Base-by-base conservation (phyloP, 1,140 invertebrate species). In the Macrobrachium rosenbergii region DNA sequence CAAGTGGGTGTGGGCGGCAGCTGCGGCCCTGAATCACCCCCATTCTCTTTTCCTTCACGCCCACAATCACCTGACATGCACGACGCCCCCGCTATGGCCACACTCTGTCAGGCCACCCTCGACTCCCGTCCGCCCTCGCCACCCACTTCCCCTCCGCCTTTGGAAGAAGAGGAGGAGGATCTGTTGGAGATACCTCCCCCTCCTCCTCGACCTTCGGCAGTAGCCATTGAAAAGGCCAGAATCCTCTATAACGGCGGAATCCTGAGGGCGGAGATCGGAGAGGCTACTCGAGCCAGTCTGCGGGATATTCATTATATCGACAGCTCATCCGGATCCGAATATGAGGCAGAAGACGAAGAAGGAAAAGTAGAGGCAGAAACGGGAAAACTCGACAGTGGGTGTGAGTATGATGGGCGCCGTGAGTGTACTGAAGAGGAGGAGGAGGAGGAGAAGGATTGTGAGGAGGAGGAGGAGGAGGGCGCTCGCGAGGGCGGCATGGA, bases 401-500 rank as follows among this genome's bases (percentile, higher is more conserved):
- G 73, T 83, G 82, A 60, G 45, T 45, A 75, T 52, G 52, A 52
- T 52, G 52, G 52, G 52, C 52, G 52, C 52, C 52, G 52, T 2
- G 52, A 52, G 52, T 52, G 12, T 8, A 52, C 52, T 52, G 52
- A 52, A 52, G 52, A 52, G 52, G 83, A 84, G 83, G 83, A 78
- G 28, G 83, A 83, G 58, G 67, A 73, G 82, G 64, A 72, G 37
- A 67, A 83, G 72, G n/a, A n/a, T n/a, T 83, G 69, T 83, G 82
- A 72, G 82, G 59, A 72, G n/a, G 73, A 67, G 69, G 62, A 59
- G 43, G 73, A 59, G 58, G 82, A 84, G 83, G 75, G 83, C 75
- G 83, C 83, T 73, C 67, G 83, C 62, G 83, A 84, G 83, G 83
- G 83, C 75, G 83, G 83, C 83, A 21, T 77, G 83, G 83, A 84